Base-by-base conservation (phyloP, 2,888 invertebrate species). In the Callimorpha dominula region DNA sequence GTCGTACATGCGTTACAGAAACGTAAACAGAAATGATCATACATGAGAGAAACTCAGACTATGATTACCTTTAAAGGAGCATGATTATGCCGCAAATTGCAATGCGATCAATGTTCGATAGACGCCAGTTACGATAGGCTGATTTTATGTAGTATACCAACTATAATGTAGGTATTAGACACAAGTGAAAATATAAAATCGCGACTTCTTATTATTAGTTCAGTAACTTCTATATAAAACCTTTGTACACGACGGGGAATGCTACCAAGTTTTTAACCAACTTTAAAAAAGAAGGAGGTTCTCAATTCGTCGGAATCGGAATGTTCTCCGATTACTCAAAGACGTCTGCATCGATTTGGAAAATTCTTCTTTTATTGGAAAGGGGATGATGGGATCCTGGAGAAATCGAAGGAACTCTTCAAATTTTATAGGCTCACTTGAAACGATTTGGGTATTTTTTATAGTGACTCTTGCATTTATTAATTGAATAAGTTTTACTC, bases 41-140 rank as follows among this genome's bases (percentile, higher is more conserved):
- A 42, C 43, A 66, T 57, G 71, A 78, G 72, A 78, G 71, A 77
- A 80, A 76, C 49, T 62, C 42, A 73, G 68, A 57, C 73, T 52
- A 43, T 70, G 80, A 80, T 79, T 82, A 79, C 77, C 71, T 71
- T 79, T 75, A 75, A 79, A 71, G 75, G 75, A 73, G 72, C 71
- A 80, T 65, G 78, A 80, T 81, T 73, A 63, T 70, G 70, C 69
- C 64, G 50, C 70, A 74, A 70, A 73, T 73, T 75, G 75, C 74
- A 65, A 65, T 68, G 74, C 70, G 77, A 74, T 80, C 74, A 79
- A 79, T 74, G 73, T 69, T 65, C 43, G 54, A 64, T 66, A 69
- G 70, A 75, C 75, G 78, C 7, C 50, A 43, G 50, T 57, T 43
- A 43, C n/a, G 57, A 68, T 68, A 57, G 68, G 20, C n/a, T 52